A percentile compares a stretch with the other conserved stretches of the same genome.
Conservation (phyloP, 2,888 invertebrate species). For the Lamellibrachia satsuma region DNA sequence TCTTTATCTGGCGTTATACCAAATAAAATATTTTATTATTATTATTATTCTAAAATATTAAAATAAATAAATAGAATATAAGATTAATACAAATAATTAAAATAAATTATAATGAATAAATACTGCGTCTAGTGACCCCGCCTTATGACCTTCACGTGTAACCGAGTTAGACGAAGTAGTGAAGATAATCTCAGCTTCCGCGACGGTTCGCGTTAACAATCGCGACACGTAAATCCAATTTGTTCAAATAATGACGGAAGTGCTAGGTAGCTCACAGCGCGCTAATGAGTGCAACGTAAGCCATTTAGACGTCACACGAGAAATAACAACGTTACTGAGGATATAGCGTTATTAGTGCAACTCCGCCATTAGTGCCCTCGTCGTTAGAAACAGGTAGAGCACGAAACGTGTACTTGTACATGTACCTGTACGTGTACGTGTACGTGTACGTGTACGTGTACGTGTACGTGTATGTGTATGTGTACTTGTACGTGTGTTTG, state of each 20-base stretch:
- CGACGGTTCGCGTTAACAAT: neutral
- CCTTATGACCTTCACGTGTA: neutral
- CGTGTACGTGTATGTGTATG: too few species aligned
- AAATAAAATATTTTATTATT: too few species aligned
- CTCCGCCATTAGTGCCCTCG: neutral
- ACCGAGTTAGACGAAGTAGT: too few species aligned
- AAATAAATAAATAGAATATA: too few species aligned
- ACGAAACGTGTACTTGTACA: neutral
- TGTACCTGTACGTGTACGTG: neutral
- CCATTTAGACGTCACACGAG: neutral
- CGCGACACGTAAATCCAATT: neutral
- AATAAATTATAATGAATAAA: neutral
- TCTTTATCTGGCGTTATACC: too few species aligned
- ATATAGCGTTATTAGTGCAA: neutral
- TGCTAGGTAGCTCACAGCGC: neutral
- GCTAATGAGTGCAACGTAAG: neutral
- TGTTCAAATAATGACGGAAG: neutral
- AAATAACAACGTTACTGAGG: constrained; percentile 17
- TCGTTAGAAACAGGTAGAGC: neutral
- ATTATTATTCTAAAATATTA: too few species aligned
- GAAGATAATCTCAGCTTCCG: neutral
- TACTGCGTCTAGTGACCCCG: neutral
- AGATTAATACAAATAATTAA: neutral
- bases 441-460: neutral
- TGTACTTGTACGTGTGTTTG: too few species aligned